A percentile compares a stretch with the other conserved stretches of the same genome.
Conservation (phyloP, 2,888 invertebrate genomes). For the Dyspetes luteomarginatus region DNA sequence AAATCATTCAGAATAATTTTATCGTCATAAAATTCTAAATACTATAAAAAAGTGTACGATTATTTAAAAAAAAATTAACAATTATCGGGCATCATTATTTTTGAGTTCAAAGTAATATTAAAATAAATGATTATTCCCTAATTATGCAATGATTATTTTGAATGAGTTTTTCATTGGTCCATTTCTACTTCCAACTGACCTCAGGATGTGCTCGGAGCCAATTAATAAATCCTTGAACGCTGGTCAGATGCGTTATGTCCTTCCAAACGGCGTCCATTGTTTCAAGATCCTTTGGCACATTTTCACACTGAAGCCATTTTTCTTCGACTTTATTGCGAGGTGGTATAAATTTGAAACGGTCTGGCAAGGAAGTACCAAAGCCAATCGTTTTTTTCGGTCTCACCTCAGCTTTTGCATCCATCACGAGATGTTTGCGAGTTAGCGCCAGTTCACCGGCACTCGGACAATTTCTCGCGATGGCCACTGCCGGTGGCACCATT, state of each 20-base stretch:
- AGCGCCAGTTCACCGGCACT: conserved; percentile 84
- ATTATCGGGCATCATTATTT: too few species aligned
- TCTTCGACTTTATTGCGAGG: conserved; percentile 85
- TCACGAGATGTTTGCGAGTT: conserved; percentile 84
- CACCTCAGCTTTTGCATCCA: conserved; percentile 84
- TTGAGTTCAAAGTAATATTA: too few species aligned
- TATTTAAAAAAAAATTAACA: too few species aligned
- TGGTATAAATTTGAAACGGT: conserved; percentile 84
- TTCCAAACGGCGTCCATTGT: conserved; percentile 87
- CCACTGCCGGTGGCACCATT: conserved; percentile 85
- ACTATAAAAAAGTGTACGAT: neutral
- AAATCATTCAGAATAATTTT: neutral
- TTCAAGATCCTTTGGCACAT: conserved; percentile 86
- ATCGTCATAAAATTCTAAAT: neutral
- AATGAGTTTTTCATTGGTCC: neutral
- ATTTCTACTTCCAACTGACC: conserved; percentile 60
- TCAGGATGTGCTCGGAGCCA: conserved; percentile 73
- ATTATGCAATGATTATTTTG: too few species aligned
- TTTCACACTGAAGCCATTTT: conserved; percentile 85
- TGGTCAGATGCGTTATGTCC: conserved; percentile 85
- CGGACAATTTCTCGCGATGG: conserved; percentile 84
- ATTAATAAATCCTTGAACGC: conserved; percentile 75
- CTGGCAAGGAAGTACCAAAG: conserved; percentile 85
- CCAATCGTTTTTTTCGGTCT: conserved; percentile 84
- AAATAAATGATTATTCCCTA: too few species aligned